phyloP scores from a whole-genome alignment of 2,797 vertebrate genomes.

The Synanceia verrucosa region DNA sequence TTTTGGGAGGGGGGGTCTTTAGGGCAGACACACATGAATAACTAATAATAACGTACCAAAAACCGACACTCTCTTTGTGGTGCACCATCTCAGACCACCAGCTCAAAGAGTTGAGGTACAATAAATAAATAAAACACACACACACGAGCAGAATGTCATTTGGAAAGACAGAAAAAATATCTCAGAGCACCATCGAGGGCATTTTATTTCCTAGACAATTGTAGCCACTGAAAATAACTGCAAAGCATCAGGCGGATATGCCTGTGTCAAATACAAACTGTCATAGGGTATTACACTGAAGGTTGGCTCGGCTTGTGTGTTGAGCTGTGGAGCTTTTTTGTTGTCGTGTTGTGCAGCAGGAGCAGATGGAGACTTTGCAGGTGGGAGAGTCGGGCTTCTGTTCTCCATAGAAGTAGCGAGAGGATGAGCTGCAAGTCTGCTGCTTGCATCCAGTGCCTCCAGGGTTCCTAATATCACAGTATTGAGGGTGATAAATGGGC shows the following conservation, averaged over 20 bases:
- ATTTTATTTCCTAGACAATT: constrained; percentile 57
- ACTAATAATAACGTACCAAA: constrained; percentile 41
- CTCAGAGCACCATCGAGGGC: constrained; percentile 38
- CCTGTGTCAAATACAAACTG: constrained; percentile 60
- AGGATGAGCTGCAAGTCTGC: constrained; percentile 75
- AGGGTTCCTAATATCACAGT: constrained; percentile 72
- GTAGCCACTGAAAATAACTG: constrained; percentile 50
- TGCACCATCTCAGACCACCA: constrained; percentile 38
- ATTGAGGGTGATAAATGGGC: constrained; percentile 80
- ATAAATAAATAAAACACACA: too few species aligned
- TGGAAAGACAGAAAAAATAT: constrained; percentile 52
- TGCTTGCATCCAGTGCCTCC: constrained; percentile 65
- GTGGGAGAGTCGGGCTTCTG: constrained; percentile 83
- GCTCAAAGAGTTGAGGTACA: constrained; percentile 40
- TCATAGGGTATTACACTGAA: constrained; percentile 56
- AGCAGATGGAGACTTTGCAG: constrained; percentile 87
- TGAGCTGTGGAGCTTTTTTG: constrained; percentile 57
- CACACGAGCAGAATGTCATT: constrained; percentile 48
- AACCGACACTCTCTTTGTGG: constrained; percentile 25
- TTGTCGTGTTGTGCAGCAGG: constrained; percentile 55
- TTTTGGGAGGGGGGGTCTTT: constrained; percentile 28
- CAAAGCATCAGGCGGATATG: constrained; percentile 48
- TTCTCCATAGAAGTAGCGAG: constrained; percentile 68
- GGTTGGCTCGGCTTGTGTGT: constrained; percentile 57
- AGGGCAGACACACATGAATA: constrained; percentile 53